Evolutionary conservation across 2,888 invertebrate genomes (phyloP), one percentile per base, ranked within the genome.

Genomic region (Drosophila ochracea): DNA sequence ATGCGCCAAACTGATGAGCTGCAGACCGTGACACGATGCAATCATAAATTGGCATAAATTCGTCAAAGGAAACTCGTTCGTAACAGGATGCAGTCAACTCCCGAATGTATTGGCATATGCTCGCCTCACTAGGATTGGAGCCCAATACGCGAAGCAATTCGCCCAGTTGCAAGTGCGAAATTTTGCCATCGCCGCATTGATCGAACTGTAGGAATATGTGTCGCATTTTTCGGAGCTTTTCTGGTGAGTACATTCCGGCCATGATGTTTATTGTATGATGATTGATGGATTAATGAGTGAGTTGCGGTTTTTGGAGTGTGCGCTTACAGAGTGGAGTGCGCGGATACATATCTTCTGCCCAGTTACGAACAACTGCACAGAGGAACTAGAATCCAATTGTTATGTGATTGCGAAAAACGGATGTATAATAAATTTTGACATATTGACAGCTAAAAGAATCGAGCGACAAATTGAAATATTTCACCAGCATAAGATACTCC

Each of bases 131-230:
- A 67, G 85, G 85, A 80, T 88, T 85, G 53, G 75, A 52, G 10
- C 83, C 85, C 52, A 75, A n/a, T 6, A 72, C 53, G 1, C 90
- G 73, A 11, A 85, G 70, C 35, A 85, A 85, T 19, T 85, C 74
- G 10, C 81, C 90, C 64, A 85, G 58, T 13, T 76, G 69, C 19
- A 31, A 33, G 35, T 58, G 37, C n/a, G 54, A 68, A 25, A 85
- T 88, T 69, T 76, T 82, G 16, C 63, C 73, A 54, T 89, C 90
- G 19, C 80, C 69, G 4, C 57, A 39, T 2, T 7, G 41, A 31
- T 73, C 83, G 37, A 68, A 60, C 28, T 66, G 49, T 13, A 68
- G 55, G 54, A 85, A 84, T 7, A 50, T 33, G 1, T 41, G 31
- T 3, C 64, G 88, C 72, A 83, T 47, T 31, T 57, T n/a, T 25